Evolutionary conservation across 2,797 vertebrate genomes (phyloP).

Genomic region (Sarcophilus harrisii): DNA sequence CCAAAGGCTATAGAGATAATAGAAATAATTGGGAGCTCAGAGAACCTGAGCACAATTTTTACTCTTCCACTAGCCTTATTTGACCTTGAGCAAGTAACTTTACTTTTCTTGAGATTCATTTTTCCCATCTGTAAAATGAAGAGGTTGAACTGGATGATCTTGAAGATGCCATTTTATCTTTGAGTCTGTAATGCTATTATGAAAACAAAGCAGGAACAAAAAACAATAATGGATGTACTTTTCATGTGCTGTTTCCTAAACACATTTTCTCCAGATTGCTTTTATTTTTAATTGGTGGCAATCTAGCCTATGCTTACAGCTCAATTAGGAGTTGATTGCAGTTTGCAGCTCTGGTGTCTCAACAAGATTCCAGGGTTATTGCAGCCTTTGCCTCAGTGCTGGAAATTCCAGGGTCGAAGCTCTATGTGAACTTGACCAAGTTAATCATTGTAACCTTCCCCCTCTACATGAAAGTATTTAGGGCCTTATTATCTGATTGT

Average conservation of each 20-base stretch:
- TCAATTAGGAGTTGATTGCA: not conserved
- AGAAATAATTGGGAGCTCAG: not conserved
- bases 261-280: not conserved
- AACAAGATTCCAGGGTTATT: not conserved
- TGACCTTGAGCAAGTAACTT: not conserved
- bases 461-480: not conserved
- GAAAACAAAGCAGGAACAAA: not conserved
- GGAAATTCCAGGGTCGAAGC: not conserved
- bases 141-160: not conserved
- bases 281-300: not conserved
- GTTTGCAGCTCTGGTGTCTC: not conserved
- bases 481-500: not conserved
- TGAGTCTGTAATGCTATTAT: not conserved
- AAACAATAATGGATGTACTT: not conserved
- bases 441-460: not conserved
- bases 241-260: not conserved
- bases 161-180: not conserved
- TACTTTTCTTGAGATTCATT: not conserved
- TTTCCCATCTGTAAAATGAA: not conserved
- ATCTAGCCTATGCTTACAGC: not conserved
- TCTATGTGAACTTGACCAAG: not conserved
- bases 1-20: not conserved
- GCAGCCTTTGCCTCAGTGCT: not conserved
- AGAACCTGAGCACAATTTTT: not conserved
- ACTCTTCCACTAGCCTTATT: not conserved